A percentile compares a stretch with the other conserved stretches of the same genome.
Evolutionary conservation across 2,797 vertebrate genomes (phyloP).

Genomic region (Martes flavigula): DNA sequence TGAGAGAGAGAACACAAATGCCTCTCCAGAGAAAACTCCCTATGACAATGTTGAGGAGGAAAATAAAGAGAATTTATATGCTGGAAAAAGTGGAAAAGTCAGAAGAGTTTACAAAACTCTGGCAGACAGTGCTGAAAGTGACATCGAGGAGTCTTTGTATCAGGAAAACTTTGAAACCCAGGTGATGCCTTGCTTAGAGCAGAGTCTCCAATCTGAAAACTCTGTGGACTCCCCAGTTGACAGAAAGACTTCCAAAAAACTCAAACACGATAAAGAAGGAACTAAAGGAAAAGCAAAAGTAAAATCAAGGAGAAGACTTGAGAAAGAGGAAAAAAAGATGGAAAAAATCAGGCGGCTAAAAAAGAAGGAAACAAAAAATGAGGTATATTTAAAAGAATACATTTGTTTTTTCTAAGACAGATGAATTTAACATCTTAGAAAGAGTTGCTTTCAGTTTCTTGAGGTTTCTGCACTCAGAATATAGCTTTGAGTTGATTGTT

Average conservation of each 20-base stretch:
- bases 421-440: slow-evolving; percentile 34
- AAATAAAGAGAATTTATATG: slow-evolving; percentile 63
- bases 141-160: slow-evolving; percentile 65
- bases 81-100: slow-evolving; percentile 61
- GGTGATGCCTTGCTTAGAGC: background rate
- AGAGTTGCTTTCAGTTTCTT: slow-evolving; percentile 39
- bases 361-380: slow-evolving; percentile 82
- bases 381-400: slow-evolving; percentile 74
- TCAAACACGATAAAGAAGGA: background rate
- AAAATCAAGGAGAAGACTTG: slow-evolving; percentile 76
- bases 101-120: slow-evolving; percentile 69
- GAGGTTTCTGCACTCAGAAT: background rate
- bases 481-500: background rate
- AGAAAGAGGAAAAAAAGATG: slow-evolving; percentile 86
- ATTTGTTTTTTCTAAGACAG: background rate
- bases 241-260: slow-evolving; percentile 71
- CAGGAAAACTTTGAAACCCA: slow-evolving; percentile 48
- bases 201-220: slow-evolving; percentile 25
- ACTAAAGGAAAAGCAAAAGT: slow-evolving; percentile 51
- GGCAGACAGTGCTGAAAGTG: slow-evolving; percentile 87
- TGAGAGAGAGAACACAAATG: slow-evolving; percentile 83
- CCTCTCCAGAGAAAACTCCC: background rate
- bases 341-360: slow-evolving; percentile 84
- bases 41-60: slow-evolving; percentile 64
- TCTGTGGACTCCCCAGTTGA: slow-evolving; percentile 48